These are phyloP conservation scores for Drosophila macrothrix DNA, from an alignment of 2,888 invertebrate species.

Conservation along the genomic window DNA sequence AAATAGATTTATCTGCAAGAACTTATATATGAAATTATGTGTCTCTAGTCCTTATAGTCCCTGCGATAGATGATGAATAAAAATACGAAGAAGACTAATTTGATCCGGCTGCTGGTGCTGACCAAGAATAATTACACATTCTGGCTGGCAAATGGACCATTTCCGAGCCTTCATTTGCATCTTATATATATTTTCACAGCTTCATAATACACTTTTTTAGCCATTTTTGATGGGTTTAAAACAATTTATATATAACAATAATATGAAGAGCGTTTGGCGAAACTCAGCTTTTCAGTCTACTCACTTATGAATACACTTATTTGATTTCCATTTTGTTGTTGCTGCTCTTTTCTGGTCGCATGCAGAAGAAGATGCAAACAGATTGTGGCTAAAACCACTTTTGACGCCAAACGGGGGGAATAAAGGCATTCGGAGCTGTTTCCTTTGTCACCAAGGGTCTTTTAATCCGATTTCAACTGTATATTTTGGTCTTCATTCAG, in stretches of 20 bases:
- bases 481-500: slow-evolving; percentile 9
- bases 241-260: neutral
- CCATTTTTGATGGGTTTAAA: neutral
- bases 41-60: too few relatives aligned
- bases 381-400: slow-evolving; percentile 39
- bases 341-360: slow-evolving; percentile 8
- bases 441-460: slow-evolving; percentile 25
- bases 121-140: too few relatives aligned
- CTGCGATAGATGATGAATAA: too few relatives aligned
- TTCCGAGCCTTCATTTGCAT: neutral
- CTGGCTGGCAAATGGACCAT: neutral
- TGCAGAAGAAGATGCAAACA: slow-evolving; percentile 24
- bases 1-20: too few relatives aligned
- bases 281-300: neutral
- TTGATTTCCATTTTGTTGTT: neutral
- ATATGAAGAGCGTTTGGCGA: neutral
- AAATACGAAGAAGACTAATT: too few relatives aligned
- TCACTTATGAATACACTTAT: neutral
- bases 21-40: too few relatives aligned
- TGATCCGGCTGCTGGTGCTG: too few relatives aligned
- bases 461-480: slow-evolving; percentile 46
- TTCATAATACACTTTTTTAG: neutral
- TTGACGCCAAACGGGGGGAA: neutral
- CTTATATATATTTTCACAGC: neutral
- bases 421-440: slow-evolving; percentile 18